Conservation (phyloP, 2,113 vertebrate genomes). For the Gadus chalcogrammus region DNA sequence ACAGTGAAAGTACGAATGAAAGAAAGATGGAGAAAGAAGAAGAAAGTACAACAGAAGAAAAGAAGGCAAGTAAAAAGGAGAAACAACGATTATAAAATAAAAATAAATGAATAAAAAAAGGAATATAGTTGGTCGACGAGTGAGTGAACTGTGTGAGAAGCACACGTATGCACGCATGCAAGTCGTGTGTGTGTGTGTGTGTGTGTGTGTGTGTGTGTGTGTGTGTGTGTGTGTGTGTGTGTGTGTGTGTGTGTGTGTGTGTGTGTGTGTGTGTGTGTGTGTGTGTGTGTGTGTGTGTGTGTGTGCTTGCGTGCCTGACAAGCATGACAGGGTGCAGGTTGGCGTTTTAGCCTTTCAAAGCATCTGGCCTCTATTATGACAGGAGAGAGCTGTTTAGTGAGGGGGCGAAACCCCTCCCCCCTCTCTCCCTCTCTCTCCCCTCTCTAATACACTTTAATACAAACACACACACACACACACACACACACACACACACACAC, state of each 20-base stretch:
- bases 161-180: too few relatives aligned
- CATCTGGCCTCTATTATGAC: constrained; percentile 65
- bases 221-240: constrained; percentile 1
- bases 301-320: constrained; percentile 11
- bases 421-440: not conserved
- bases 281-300: constrained; percentile 3
- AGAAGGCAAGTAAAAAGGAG: not conserved
- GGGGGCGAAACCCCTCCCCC: constrained; percentile 9
- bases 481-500: too few relatives aligned
- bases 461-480: constrained; percentile 28
- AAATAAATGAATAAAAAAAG: not conserved
- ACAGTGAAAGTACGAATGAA: constrained; percentile 14
- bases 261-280: not conserved
- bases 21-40: constrained; percentile 5
- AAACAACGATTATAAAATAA: constrained; percentile 2
- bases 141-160: not conserved
- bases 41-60: not conserved
- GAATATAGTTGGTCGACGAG: not conserved
- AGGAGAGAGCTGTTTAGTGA: constrained; percentile 31
- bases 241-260: constrained; percentile 10
- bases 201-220: constrained; percentile 6
- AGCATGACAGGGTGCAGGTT: constrained; percentile 48
- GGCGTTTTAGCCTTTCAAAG: constrained; percentile 71
- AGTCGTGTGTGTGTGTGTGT: not conserved
- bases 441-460: not conserved